Base-by-base conservation (phyloP, 2,113 vertebrate genomes). In the Gobiocypris rarus region DNA sequence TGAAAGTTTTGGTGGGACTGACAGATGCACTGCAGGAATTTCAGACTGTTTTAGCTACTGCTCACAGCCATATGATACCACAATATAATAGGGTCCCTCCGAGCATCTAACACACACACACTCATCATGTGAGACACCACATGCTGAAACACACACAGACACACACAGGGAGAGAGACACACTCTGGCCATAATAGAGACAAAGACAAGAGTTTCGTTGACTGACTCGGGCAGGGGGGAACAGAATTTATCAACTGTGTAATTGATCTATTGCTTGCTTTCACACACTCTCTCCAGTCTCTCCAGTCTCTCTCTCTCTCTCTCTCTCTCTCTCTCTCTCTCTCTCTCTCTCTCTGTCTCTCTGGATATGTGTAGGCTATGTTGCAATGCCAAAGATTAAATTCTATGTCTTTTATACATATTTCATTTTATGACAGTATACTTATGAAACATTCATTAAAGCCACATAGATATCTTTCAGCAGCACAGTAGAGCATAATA, bases 231-330 rank as follows among this genome's bases (percentile, higher is more conserved):
- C n/a, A 86, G 70, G 45, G 28, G 87, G 84, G 82, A 22, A 43
- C 70, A 59, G 67, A 83, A 83, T 85, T 83, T 75, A 86, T 86
- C 85, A 84, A 56, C 75, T 31, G 52, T 65, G 84, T 70, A 75
- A 85, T 75, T 80, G 43, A 82, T 84, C 70, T 50, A 82, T 22
- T 67, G 38, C 9, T 34, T 45, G 50, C 74, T 52, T 41, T 56
- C 26, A 58, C 79, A 65, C 65, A 52, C 65, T 45, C 38, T 31
- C 10, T 50, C 7, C 31, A 31, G 31, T 26, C 69, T 28, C 15
- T 45, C 14, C n/a, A n/a, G n/a, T 24, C 34, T 22, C 22, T 63
- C 11, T 76, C 24, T 34, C 43, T 38, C 54, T 8, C 41, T 43
- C 38, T 9, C 5, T 41, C 17, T 65, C 73, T 71, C 11, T 26